Conservation (phyloP, 2,113 vertebrate genomes). For the Aspiorhynchus laticeps region DNA sequence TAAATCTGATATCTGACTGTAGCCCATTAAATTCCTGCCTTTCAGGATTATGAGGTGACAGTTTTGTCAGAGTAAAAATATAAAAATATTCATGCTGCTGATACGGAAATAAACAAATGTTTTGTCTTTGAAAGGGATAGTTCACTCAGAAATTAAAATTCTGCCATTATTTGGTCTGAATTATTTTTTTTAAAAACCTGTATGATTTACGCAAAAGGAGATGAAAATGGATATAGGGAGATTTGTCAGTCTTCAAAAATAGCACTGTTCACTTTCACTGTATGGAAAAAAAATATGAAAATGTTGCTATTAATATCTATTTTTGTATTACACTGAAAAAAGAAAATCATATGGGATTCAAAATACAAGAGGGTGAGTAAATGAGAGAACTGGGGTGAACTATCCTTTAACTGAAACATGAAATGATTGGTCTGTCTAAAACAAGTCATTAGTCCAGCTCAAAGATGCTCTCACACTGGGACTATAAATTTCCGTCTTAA, state of each 20-base stretch:
- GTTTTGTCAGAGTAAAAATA: background rate
- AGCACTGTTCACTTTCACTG: background rate
- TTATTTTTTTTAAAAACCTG: background rate
- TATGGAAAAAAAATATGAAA: background rate
- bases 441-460: background rate
- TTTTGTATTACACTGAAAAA: background rate
- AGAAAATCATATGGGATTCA: background rate
- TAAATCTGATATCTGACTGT: background rate
- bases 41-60: background rate
- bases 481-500: slow-evolving; percentile 26
- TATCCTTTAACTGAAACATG: background rate
- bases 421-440: slow-evolving; percentile 22
- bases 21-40: background rate
- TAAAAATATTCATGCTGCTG: background rate
- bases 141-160: background rate
- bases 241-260: background rate
- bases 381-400: background rate
- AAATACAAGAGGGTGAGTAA: background rate
- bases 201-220: background rate
- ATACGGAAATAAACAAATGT: background rate
- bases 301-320: background rate
- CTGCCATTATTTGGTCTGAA: background rate
- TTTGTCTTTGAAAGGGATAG: background rate
- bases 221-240: background rate
- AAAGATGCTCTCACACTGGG: slow-evolving; percentile 29